Base-by-base conservation (phyloP, 2,888 invertebrate species). In the Pseudococcus longispinus region DNA sequence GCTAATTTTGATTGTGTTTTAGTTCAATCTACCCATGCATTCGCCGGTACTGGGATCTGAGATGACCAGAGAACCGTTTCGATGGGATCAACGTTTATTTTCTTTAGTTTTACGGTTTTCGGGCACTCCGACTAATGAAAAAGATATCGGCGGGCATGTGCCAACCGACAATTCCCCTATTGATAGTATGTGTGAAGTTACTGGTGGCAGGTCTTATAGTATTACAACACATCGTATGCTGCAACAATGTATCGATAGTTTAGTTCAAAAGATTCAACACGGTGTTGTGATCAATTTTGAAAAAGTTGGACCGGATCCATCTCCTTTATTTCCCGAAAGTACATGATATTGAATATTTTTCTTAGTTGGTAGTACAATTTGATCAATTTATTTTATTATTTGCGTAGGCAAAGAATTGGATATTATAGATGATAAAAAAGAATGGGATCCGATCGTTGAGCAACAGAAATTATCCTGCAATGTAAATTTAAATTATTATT, bases 61-160 rank as follows among this genome's bases (percentile, higher is more conserved):
- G 91, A 92, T 99, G 91, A 99, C 98, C 3, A 94, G 97, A 89
- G 99, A 99, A 91, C 98, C 99, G n/a, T 99, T 98, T 91, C 94
- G 99, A 89, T 99, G 99, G 99, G 99, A 99, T 92, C 99, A 99
- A 92, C 93, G 99, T 89, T 92, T 99, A 88, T 99, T 98, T 92
- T 96, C 98, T 2, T 92, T 99, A 90, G 98, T 99, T 82, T 92
- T 99, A 87, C 93, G 98, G 88, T 93, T 99, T 90, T 95, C 98
- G 65, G 98, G 98, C 5, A 97, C 97, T 77, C 98, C 97, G 3
- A 95, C 96, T 2, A 94, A 95, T 83, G 96, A 96, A 90, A 92
- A 96, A 89, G 96, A 97, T 90, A 86, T 86, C 23, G 94, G 95
- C 5, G 96, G 96, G 8, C 93, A 96, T 87, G 98, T 98, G 51